Base-by-base conservation (phyloP, 1,140 invertebrate species). In the Heterodera carotae region DNA sequence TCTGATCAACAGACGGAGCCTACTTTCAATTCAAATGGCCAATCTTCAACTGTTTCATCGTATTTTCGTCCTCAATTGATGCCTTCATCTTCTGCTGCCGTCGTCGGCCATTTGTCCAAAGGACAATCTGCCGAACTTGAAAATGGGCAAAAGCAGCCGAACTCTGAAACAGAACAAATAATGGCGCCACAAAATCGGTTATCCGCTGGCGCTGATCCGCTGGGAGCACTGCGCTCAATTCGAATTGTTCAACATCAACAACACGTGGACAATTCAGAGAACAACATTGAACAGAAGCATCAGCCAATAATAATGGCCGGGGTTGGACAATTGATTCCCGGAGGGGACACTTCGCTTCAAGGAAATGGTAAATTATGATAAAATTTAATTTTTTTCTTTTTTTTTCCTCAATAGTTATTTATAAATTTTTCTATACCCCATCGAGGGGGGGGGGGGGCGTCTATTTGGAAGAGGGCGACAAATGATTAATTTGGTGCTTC, bases 181-280 rank as follows among this genome's bases (percentile, higher is more conserved):
- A 12, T 53, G 12, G 12, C 18, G 4, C 18, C 48, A 53, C 48
- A 53, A 53, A 53, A 22, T 53, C 12, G 18, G 18, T 18, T 18
- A 10, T 15, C 48, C 12, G 39, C 39, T 12, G 36, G 6, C 36
- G 36, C 12, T 53, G 48, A 53, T 18, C 48, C 48, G 48, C 12
- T 53, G 48, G 12, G 18, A 4, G 48, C 12, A 53, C 12, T 66
- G 1, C 62, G 62, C 2, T 66, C 62, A 66, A 6, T 66, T 29
- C 62, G 62, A 15, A 66, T 66, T 66, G 62, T 66, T 34, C 62
- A 66, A 25, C 62, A 66, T 3, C 8, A 66, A 5, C 62, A 12
- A 66, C 48, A 53, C 12, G 12, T 4, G 22, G 1, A 7, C 6
- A 39, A 12, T 1, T 5, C 36, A 29, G 62, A 66, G 62, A 29